Percentiles rank a stretch among this genome's conserved stretches.
phyloP scores from a whole-genome alignment of 2,113 vertebrate genomes.

The Monopterus albus region DNA sequence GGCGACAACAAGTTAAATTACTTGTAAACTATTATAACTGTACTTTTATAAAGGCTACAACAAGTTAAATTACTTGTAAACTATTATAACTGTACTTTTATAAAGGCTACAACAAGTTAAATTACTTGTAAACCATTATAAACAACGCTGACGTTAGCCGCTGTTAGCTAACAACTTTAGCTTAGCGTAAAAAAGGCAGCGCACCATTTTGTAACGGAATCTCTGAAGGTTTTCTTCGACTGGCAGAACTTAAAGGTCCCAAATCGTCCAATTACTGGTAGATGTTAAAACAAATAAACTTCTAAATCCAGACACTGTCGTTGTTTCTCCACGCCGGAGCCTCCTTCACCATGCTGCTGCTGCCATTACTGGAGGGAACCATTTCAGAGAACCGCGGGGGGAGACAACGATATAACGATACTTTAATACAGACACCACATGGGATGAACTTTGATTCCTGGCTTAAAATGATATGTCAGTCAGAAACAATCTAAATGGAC shows the following conservation, averaged over 20 bases:
- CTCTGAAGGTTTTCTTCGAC: not conserved
- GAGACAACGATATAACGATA: rapidly evolving
- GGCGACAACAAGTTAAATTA: too few relatives aligned
- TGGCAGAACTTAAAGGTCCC: rapidly evolving
- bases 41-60: too few relatives aligned
- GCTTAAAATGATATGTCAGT: not conserved
- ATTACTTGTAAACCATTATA: too few relatives aligned
- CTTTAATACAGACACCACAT: not conserved
- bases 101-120: too few relatives aligned
- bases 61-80: too few relatives aligned
- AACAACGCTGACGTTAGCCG: not conserved
- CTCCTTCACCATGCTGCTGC: conserved; percentile 11
- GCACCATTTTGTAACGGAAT: conserved; percentile 66
- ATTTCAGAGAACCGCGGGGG: rapidly evolving
- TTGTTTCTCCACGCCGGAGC: conserved; percentile 29
- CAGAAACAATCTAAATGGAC: rapidly evolving
- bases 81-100: too few relatives aligned
- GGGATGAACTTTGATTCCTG: not conserved
- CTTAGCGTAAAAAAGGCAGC: not conserved
- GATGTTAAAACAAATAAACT: not conserved
- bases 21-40: too few relatives aligned
- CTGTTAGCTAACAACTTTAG: conserved; percentile 39
- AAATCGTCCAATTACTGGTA: not conserved
- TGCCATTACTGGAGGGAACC: conserved; percentile 60
- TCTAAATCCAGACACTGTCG: not conserved